These are phyloP conservation scores for Coleophora flavipennella DNA, from an alignment of 2,888 invertebrate species.

Conservation along the genomic window DNA sequence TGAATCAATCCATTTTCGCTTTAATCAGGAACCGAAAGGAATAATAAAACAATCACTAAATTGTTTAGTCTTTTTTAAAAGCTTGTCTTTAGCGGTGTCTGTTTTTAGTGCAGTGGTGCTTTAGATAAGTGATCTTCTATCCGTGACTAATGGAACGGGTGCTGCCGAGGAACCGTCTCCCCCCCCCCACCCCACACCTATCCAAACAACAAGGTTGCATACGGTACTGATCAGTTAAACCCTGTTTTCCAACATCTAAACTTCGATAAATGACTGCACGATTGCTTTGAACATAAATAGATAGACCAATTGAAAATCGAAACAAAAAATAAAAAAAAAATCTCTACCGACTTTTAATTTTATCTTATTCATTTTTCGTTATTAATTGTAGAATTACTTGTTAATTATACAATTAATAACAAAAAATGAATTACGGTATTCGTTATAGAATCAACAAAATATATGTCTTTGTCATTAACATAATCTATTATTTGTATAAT, in stretches of 20 bases:
- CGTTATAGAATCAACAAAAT: no score
- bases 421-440: no score
- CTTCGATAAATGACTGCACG: background rate
- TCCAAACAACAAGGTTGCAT: constrained; percentile 28
- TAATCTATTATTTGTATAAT: no score
- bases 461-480: no score
- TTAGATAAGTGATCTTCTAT: constrained; percentile 47
- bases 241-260: constrained; percentile 13
- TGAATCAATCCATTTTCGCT: constrained; percentile 20
- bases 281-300: background rate
- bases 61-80: constrained; percentile 32
- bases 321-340: no score
- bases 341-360: no score
- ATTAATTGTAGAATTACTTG: no score
- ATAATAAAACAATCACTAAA: constrained; percentile 35
- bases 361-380: no score
- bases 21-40: constrained; percentile 29
- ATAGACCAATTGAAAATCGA: no score
- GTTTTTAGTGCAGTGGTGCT: constrained; percentile 24
- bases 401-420: no score
- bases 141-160: constrained; percentile 41
- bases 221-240: constrained; percentile 29
- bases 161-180: constrained; percentile 11
- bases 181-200: constrained; percentile 12
- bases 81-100: constrained; percentile 35